These are phyloP conservation scores for Amphiura filiformis DNA, from an alignment of 35 echinoderm and acorn worm species.

Conservation along the genomic window DNA sequence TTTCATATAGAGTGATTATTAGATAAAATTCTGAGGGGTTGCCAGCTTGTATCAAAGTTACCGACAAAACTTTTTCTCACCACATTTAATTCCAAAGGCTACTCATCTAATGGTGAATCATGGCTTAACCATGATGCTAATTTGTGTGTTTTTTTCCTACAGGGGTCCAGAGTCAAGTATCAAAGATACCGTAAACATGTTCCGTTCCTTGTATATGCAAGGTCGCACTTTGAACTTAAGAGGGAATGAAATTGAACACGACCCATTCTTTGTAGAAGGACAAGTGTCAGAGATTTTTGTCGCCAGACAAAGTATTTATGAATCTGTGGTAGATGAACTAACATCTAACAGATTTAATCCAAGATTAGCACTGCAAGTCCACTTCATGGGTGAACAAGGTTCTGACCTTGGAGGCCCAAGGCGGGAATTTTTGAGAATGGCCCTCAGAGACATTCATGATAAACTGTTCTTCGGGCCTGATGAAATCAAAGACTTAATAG, in stretches of 20 bases:
- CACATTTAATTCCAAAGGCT: too few relatives aligned
- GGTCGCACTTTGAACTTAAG: background rate
- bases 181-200: background rate
- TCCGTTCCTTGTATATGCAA: background rate
- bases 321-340: background rate
- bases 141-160: too few relatives aligned
- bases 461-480: background rate
- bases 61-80: too few relatives aligned
- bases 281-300: background rate
- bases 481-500: background rate
- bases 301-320: background rate
- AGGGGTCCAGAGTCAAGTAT: background rate
- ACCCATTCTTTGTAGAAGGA: background rate
- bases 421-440: background rate
- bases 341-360: background rate
- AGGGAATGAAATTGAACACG: too few relatives aligned
- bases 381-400: background rate
- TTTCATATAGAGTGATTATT: too few relatives aligned
- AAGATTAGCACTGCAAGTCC: background rate
- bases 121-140: too few relatives aligned
- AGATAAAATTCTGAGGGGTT: too few relatives aligned
- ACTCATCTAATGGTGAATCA: too few relatives aligned
- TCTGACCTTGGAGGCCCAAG: background rate
- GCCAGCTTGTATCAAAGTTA: too few relatives aligned
- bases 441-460: background rate